Conservation (phyloP, 2,888 invertebrate species). For the Tryphoninae sp. region DNA sequence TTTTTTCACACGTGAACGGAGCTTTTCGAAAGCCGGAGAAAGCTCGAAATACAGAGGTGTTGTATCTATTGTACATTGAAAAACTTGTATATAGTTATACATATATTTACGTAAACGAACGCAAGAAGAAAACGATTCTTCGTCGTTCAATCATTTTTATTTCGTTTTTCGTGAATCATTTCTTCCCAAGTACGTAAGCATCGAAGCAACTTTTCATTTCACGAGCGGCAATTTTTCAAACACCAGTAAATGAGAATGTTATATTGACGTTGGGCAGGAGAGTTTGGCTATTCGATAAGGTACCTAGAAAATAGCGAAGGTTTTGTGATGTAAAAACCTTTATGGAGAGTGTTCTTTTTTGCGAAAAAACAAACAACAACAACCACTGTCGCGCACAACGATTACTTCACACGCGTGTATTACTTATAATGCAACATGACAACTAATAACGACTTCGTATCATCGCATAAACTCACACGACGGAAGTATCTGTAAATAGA, state of each 20-base stretch:
- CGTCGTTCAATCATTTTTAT: conserved; percentile 43
- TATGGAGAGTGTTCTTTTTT: conserved; percentile 51
- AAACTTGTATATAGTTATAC: conserved; percentile 51
- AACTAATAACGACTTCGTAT: conserved; percentile 48
- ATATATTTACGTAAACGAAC: conserved; percentile 54
- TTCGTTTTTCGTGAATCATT: conserved; percentile 40
- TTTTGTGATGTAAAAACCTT: conserved; percentile 24
- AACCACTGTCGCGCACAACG: conserved; percentile 46
- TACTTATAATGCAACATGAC: conserved; percentile 68
- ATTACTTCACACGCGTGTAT: conserved; percentile 71
- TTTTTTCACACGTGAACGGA: conserved; percentile 69
- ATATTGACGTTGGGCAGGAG: too few relatives aligned
- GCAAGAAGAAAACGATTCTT: conserved; percentile 40
- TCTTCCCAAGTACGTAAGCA: conserved; percentile 28
- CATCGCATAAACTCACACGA: conserved; percentile 50
- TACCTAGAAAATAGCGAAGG: neutral
- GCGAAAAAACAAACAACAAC: conserved; percentile 11
- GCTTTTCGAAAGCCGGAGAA: conserved; percentile 37
- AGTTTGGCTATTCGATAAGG: too few relatives aligned
- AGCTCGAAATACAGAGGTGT: conserved; percentile 33
- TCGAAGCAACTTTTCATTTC: conserved; percentile 3
- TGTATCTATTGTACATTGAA: conserved; percentile 69
- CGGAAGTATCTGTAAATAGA: conserved; percentile 77
- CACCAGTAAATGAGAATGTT: too few relatives aligned
- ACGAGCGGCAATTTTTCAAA: too few relatives aligned